Evolutionary conservation across 1,140 invertebrate species (phyloP), one percentile per base, ranked within the genome.

Genomic region (Bombus consobrinus): DNA sequence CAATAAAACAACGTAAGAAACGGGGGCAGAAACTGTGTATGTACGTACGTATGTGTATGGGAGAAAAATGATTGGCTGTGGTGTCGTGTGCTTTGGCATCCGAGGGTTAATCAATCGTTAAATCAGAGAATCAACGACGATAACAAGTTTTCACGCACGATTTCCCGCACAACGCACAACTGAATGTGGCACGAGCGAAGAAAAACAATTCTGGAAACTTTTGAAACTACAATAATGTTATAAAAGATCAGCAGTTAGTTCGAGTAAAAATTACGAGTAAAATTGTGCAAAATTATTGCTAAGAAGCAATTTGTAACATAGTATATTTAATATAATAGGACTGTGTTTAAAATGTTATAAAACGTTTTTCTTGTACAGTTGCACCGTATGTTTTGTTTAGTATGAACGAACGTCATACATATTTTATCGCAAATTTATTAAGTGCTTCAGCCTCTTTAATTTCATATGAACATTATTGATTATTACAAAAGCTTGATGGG

Each of bases 271-370:
- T 25, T 79, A 66, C 28, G 39, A 66, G 37, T 79, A 66, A 32
- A 66, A 69, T 47, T 80, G 77, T 64, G 77, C 77, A 80, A 47
- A 80, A 53, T 80, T 47, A 80, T 80, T 37, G 64, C 64, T 53
- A 53, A 69, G 25, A 80, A 80, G 62, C 77, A 43, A 80, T 53
- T 68, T 18, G 13, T 69, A 80, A 80, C 64, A 37, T 41, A 37
- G 43, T 81, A 71, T 72, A 81, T 81, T 59, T 57, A 53, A 53
- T 28, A 41, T 73, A 59, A 59, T 62, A 73, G 12, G 66, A 72
- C 43, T 18, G 79, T 72, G 53, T 81, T 72, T 64, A 82, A 82
- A 82, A 82, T 28, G 64, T 82, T 82, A 82, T 75, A 82, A 82
- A 82, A 82, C 32, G 81, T 74, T 74, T 66, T 74, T 74, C 59